phyloP scores from a whole-genome alignment of 2,113 vertebrate species.

The Rafetus swinhoei region DNA sequence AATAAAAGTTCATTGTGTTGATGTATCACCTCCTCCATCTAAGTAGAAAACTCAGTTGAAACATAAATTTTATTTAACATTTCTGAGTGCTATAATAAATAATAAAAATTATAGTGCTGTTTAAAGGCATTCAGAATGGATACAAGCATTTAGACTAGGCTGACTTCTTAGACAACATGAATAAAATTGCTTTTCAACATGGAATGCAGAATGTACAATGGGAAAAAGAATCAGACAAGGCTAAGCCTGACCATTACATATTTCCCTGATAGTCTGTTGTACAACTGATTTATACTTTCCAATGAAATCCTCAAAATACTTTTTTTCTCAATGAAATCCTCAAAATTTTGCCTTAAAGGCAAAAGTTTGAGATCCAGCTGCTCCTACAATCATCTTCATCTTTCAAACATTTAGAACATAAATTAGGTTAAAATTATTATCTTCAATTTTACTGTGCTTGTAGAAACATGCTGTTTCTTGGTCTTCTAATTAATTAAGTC shows the following conservation, averaged over 20 bases:
- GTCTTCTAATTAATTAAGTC: slow-evolving; percentile 57
- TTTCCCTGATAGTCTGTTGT: background rate
- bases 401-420: slow-evolving; percentile 63
- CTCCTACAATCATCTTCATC: slow-evolving; percentile 41
- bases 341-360: slow-evolving; percentile 24
- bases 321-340: slow-evolving; percentile 50
- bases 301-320: background rate
- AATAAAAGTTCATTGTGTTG: background rate
- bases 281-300: slow-evolving; percentile 40
- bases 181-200: background rate
- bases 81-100: background rate
- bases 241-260: background rate
- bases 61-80: slow-evolving; percentile 21
- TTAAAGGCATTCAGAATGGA: slow-evolving; percentile 8
- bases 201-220: background rate
- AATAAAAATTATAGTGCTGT: slow-evolving; percentile 20
- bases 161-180: background rate
- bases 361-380: slow-evolving; percentile 54
- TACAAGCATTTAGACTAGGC: background rate
- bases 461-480: slow-evolving; percentile 57
- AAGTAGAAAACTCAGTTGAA: slow-evolving; percentile 31
- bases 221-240: background rate
- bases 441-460: slow-evolving; percentile 45
- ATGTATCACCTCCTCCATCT: background rate
- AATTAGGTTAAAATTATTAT: slow-evolving; percentile 57